Evolutionary conservation across 2,113 vertebrate species (phyloP).

Genomic region (Regulus satrapa): DNA sequence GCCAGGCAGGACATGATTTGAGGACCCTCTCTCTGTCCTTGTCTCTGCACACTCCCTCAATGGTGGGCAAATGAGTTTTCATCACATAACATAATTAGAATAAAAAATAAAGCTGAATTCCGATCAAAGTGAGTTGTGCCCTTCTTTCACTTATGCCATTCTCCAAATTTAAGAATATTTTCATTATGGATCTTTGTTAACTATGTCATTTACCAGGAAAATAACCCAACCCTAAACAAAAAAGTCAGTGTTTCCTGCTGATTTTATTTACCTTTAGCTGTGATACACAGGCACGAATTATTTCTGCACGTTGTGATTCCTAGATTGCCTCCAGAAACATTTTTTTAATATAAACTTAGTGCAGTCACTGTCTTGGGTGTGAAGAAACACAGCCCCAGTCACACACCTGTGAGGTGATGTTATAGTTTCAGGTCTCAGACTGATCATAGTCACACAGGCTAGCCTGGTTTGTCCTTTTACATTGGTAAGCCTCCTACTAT

Average conservation of each 20-base stretch:
- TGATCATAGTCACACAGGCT: neutral
- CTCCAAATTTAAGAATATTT: neutral
- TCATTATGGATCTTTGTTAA: neutral
- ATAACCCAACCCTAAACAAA: neutral
- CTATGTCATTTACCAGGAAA: neutral
- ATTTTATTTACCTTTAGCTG: neutral
- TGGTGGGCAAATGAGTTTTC: neutral
- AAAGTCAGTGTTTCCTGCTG: neutral
- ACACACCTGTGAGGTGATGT: accelerated
- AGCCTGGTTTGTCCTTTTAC: neutral
- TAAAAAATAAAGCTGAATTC: neutral
- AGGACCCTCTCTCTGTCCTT: accelerated
- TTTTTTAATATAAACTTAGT: neutral
- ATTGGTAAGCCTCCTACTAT: neutral
- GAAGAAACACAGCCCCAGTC: neutral
- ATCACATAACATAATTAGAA: neutral
- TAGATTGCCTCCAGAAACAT: neutral
- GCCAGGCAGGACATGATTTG: neutral
- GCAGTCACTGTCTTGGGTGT: neutral
- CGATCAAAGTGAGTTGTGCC: neutral
- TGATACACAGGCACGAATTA: neutral
- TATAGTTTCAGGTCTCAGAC: neutral
- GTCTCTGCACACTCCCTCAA: neutral
- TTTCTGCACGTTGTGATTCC: neutral
- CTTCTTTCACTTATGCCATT: neutral